phyloP scores from a whole-genome alignment of 2,113 vertebrate species.

The Megalops atlanticus region DNA sequence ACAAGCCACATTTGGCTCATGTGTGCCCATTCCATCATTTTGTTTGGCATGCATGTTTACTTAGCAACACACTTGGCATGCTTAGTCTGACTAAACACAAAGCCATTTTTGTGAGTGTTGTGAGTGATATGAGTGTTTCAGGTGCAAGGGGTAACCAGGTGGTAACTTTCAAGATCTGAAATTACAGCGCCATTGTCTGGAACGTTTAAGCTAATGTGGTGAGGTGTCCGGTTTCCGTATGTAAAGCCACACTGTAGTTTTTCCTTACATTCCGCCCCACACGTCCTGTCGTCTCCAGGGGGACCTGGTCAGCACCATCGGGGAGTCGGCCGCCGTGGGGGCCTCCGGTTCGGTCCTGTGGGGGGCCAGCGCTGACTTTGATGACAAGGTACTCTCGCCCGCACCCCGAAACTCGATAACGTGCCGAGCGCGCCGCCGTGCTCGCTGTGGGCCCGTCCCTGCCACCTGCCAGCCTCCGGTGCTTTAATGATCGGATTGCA shows the following conservation, averaged over 20 bases:
- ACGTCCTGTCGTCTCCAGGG: slow-evolving; percentile 58
- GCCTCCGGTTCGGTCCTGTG: slow-evolving; percentile 87
- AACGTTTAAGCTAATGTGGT: not conserved
- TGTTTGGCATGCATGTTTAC: too few species aligned
- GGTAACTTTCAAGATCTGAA: not conserved
- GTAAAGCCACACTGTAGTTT: not conserved
- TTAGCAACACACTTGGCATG: not conserved
- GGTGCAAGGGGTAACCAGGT: not conserved
- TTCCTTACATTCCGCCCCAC: not conserved
- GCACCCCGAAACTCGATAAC: not conserved
- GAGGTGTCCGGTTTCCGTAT: not conserved
- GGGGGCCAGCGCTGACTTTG: slow-evolving; percentile 80
- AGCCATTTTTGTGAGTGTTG: not conserved
- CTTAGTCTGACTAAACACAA: not conserved
- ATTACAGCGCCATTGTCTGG: not conserved
- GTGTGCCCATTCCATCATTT: not conserved
- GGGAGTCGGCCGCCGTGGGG: slow-evolving; percentile 88
- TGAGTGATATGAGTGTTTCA: not conserved
- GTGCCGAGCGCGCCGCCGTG: not conserved
- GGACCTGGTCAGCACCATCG: slow-evolving; percentile 86
- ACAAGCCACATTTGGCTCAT: not conserved
- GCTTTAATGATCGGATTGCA: not conserved
- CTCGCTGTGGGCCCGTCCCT: too few species aligned
- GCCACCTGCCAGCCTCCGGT: not conserved
- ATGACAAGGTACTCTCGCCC: slow-evolving; percentile 70